These are phyloP conservation scores for Trichonephila inaurata DNA, from an alignment of 1,140 invertebrate genomes.

Conservation along the genomic window DNA sequence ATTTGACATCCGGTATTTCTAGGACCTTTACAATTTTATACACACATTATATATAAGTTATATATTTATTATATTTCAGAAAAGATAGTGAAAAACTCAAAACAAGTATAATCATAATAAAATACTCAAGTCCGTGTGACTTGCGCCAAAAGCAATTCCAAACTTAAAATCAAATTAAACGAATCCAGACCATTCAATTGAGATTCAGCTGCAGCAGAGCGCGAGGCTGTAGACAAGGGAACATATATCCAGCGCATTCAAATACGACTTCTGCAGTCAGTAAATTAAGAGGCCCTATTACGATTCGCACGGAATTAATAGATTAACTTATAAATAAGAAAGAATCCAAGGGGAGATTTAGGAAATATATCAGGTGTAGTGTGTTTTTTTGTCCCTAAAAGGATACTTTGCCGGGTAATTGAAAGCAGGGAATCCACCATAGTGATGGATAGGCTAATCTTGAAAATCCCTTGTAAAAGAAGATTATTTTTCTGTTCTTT, in stretches of 20 bases:
- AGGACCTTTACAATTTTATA: no score
- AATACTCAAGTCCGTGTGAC: background rate
- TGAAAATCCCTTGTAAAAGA: background rate
- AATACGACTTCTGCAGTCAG: conserved; percentile 37
- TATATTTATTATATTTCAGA: no score
- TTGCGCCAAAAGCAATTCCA: background rate
- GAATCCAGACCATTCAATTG: conserved; percentile 12
- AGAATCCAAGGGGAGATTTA: background rate
- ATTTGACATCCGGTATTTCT: no score
- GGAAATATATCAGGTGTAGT: conserved; percentile 43
- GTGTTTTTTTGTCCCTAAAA: conserved; percentile 17
- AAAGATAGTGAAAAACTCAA: no score
- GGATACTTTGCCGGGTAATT: conserved; percentile 57
- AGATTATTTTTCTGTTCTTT: background rate
- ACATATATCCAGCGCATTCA: background rate
- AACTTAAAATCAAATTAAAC: conserved; percentile 50
- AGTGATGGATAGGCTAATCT: conserved; percentile 56
- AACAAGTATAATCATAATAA: no score
- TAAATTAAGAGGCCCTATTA: conserved; percentile 58
- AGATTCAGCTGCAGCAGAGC: background rate
- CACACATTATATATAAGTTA: no score
- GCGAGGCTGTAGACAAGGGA: background rate
- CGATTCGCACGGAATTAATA: conserved; percentile 12
- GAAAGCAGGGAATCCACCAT: conserved; percentile 34
- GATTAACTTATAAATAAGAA: conserved; percentile 68